Evolutionary conservation across 2,113 vertebrate species (phyloP).

Genomic region (Brachyhypopomus gauderio): DNA sequence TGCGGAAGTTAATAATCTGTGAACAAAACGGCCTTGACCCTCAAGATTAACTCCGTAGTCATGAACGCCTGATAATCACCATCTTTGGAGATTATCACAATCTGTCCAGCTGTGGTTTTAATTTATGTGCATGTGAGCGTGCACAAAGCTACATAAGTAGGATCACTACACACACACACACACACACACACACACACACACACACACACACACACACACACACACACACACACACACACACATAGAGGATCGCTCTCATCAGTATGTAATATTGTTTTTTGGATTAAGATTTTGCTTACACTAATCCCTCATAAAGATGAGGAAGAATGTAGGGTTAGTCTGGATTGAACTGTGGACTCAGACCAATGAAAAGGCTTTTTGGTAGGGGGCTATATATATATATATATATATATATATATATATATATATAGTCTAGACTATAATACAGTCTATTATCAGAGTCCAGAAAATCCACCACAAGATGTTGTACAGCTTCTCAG

Average conservation of each 20-base stretch:
- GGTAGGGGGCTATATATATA: background rate
- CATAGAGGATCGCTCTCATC: constrained; percentile 22
- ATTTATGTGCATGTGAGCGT: constrained; percentile 33
- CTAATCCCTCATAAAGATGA: constrained; percentile 35
- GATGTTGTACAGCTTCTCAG: background rate
- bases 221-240: constrained; percentile 1
- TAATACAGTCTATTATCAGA: constrained; percentile 1
- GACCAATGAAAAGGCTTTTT: background rate
- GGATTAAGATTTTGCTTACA: constrained; percentile 26
- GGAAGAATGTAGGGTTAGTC: constrained; percentile 9
- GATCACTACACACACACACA: constrained; percentile 21
- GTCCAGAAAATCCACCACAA: background rate
- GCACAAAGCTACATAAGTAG: background rate
- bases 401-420: no score
- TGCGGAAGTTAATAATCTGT: constrained; percentile 4
- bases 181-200: constrained; percentile 1
- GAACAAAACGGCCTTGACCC: constrained; percentile 66
- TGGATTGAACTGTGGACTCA: background rate
- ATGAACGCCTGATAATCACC: constrained; percentile 66
- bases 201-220: constrained; percentile 32
- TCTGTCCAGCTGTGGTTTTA: constrained; percentile 53
- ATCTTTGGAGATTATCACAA: constrained; percentile 70
- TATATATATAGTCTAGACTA: no score
- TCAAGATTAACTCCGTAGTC: constrained; percentile 70
- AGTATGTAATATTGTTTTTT: constrained; percentile 23